Percentiles rank a stretch among this genome's conserved stretches.
Evolutionary conservation across 2,888 invertebrate species (phyloP).

Genomic region (Macaria liturata): DNA sequence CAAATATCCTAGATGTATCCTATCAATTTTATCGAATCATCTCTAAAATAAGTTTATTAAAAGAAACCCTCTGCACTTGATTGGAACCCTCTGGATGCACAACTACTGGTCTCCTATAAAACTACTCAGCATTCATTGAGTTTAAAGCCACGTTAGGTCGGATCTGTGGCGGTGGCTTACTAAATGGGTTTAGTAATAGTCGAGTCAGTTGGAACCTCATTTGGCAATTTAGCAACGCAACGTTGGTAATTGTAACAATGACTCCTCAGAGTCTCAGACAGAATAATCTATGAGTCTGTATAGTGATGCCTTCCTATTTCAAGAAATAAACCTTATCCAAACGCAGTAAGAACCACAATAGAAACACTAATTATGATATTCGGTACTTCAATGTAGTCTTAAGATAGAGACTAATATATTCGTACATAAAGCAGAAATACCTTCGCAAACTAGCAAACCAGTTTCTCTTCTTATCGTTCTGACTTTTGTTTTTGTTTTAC

Average conservation of each 20-base stretch:
- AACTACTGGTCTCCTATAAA: too few relatives aligned
- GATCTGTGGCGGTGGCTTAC: slow-evolving; percentile 11
- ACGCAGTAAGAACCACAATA: neutral
- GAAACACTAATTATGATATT: neutral
- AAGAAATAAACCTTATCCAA: slow-evolving; percentile 2
- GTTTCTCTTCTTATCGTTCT: too few relatives aligned
- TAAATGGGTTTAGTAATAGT: slow-evolving; percentile 29
- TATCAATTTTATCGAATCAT: too few relatives aligned
- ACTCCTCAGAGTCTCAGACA: slow-evolving; percentile 33
- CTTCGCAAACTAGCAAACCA: too few relatives aligned
- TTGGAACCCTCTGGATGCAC: too few relatives aligned
- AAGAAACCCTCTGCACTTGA: too few relatives aligned
- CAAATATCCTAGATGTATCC: too few relatives aligned
- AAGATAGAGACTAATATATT: neutral
- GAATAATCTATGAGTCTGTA: slow-evolving; percentile 33
- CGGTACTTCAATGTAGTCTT: too few relatives aligned
- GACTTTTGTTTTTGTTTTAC: too few relatives aligned
- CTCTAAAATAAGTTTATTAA: too few relatives aligned
- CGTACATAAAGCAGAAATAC: neutral
- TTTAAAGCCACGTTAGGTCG: slow-evolving; percentile 3
- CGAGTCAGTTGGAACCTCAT: slow-evolving; percentile 34
- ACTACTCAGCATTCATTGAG: slow-evolving; percentile 6
- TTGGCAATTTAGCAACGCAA: slow-evolving; percentile 35
- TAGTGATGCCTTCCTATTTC: slow-evolving; percentile 18
- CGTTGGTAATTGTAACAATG: slow-evolving; percentile 37